phyloP scores from a whole-genome alignment of 2,797 vertebrate species.

The Anisognathus igniventris region DNA sequence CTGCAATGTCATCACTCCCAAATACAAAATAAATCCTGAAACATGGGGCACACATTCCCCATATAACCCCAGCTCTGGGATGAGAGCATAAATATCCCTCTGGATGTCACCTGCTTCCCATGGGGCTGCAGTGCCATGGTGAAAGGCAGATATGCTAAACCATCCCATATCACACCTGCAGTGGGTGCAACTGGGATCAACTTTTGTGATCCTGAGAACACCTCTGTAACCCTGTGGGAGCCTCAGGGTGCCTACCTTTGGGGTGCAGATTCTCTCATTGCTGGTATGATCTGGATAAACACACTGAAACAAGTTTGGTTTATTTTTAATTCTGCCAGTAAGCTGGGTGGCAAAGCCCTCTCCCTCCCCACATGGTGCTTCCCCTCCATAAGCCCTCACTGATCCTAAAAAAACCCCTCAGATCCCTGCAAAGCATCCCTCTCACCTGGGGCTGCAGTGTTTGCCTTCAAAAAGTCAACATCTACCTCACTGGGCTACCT shows the following conservation, averaged over 20 bases:
- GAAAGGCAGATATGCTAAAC: not conserved
- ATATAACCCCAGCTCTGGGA: not conserved
- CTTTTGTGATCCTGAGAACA: not conserved
- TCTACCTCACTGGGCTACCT: not conserved
- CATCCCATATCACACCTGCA: not conserved
- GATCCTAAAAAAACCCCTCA: not conserved
- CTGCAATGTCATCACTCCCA: not conserved
- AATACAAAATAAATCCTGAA: constrained; percentile 30
- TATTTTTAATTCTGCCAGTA: not conserved
- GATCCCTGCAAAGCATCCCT: not conserved
- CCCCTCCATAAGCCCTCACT: accelerated
- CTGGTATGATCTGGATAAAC: not conserved
- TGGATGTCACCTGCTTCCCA: not conserved
- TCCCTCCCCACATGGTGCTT: not conserved
- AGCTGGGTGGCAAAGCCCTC: not conserved
- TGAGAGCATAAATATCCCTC: not conserved
- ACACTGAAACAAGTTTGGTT: not conserved
- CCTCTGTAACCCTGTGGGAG: not conserved
- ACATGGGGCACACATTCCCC: not conserved
- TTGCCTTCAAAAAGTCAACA: not conserved
- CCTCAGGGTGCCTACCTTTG: not conserved
- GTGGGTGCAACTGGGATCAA: not conserved
- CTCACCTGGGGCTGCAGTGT: not conserved
- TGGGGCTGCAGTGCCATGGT: accelerated
- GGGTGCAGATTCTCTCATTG: not conserved